Conservation (phyloP, 2,888 invertebrate genomes). For the Crocallis elinguaria region DNA sequence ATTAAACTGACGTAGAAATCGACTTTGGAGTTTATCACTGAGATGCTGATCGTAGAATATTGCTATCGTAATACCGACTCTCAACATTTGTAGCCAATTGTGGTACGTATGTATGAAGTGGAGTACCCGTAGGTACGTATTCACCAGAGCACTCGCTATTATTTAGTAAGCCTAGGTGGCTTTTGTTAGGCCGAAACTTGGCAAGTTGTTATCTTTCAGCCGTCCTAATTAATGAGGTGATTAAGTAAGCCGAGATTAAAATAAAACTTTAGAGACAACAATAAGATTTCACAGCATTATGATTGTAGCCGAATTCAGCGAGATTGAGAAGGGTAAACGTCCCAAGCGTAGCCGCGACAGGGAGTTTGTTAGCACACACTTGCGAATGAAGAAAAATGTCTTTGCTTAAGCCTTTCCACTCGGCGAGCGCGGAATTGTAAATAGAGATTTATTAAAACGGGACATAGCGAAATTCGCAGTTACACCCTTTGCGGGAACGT, state of each 20-base stretch:
- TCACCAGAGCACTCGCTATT: slow-evolving; percentile 1
- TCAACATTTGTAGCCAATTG: not conserved
- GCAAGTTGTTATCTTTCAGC: slow-evolving; percentile 34
- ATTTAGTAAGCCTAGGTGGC: slow-evolving; percentile 26
- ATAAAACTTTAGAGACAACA: slow-evolving; percentile 46
- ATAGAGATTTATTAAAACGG: slow-evolving; percentile 84
- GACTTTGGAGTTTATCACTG: no score
- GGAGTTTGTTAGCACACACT: slow-evolving; percentile 77
- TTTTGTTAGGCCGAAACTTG: slow-evolving; percentile 32
- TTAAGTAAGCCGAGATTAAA: slow-evolving; percentile 52
- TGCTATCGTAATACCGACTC: no score
- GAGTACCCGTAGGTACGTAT: not conserved
- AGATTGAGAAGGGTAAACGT: slow-evolving; percentile 70
- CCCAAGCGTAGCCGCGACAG: slow-evolving; percentile 58
- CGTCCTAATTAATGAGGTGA: slow-evolving; percentile 36
- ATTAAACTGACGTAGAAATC: no score
- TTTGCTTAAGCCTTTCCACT: slow-evolving; percentile 80
- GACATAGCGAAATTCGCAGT: slow-evolving; percentile 68
- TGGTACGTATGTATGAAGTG: not conserved
- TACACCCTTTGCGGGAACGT: slow-evolving; percentile 60
- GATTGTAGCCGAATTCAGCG: slow-evolving; percentile 62
- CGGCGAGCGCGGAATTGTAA: slow-evolving; percentile 75
- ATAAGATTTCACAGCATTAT: slow-evolving; percentile 48
- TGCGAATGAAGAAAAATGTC: slow-evolving; percentile 83
- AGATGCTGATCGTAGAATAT: no score